phyloP scores from a whole-genome alignment of 2,888 invertebrate genomes.

The Himalopsyche anomala region DNA sequence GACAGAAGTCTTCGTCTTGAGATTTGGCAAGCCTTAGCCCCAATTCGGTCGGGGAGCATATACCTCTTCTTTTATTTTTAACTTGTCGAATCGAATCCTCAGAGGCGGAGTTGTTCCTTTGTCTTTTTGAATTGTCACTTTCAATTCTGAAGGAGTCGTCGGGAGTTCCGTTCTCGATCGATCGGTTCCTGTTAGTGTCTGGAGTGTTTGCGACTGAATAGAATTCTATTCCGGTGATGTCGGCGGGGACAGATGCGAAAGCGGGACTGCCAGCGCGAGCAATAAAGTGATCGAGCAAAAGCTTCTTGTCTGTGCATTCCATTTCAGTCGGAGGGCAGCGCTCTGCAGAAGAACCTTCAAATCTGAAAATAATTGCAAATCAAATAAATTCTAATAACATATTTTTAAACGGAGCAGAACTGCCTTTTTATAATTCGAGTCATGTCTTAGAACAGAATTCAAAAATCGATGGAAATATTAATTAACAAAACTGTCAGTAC shows the following conservation, averaged over 20 bases:
- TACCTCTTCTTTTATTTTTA: slow-evolving; percentile 70
- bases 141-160: slow-evolving; percentile 68
- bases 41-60: slow-evolving; percentile 76
- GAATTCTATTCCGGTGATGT: slow-evolving; percentile 74
- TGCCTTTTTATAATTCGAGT: no score
- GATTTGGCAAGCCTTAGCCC: slow-evolving; percentile 71
- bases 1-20: slow-evolving; percentile 68
- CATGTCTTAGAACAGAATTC: no score
- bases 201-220: slow-evolving; percentile 76
- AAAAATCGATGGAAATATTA: no score
- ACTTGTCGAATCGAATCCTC: slow-evolving; percentile 34
- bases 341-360: slow-evolving; percentile 62
- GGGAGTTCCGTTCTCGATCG: slow-evolving; percentile 57
- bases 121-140: slow-evolving; percentile 67
- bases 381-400: no score
- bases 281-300: slow-evolving; percentile 76
- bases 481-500: no score
- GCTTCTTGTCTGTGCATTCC: slow-evolving; percentile 76
- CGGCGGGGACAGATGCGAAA: slow-evolving; percentile 74
- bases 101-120: slow-evolving; percentile 66
- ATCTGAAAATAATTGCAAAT: slow-evolving; percentile 47
- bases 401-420: no score
- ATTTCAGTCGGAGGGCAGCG: slow-evolving; percentile 70
- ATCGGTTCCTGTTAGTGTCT: slow-evolving; percentile 67
- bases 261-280: slow-evolving; percentile 75